These are phyloP conservation scores for Campylomormyrus numenius DNA, from an alignment of 2,113 vertebrate species.

Conservation along the genomic window DNA sequence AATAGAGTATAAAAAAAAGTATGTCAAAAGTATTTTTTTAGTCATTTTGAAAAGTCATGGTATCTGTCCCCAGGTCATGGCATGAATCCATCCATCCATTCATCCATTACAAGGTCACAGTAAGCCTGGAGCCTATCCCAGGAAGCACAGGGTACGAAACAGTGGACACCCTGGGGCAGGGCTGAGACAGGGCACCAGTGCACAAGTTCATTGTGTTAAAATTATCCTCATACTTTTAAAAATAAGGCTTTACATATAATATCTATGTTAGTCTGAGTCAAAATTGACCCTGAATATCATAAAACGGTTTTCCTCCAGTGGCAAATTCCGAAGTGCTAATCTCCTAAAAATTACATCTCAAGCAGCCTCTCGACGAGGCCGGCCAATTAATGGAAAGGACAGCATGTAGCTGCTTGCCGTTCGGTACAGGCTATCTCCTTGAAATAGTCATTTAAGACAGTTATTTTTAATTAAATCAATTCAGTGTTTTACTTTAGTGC, in stretches of 20 bases:
- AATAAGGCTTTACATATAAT: not conserved
- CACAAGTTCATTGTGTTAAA: not conserved
- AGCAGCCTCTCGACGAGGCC: not conserved
- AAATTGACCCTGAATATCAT: not conserved
- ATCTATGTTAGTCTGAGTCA: not conserved
- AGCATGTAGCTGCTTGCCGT: not conserved
- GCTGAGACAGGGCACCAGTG: not conserved
- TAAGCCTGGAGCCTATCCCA: not conserved
- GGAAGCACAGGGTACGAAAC: not conserved
- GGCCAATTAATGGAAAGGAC: not conserved
- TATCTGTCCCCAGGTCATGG: not conserved
- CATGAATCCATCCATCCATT: not conserved
- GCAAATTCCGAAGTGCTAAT: not conserved
- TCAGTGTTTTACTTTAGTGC: constrained; percentile 4
- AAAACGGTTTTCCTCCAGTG: not conserved
- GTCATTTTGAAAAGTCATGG: not conserved
- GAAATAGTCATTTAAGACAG: not conserved
- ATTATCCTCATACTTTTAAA: not conserved
- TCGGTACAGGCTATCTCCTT: not conserved
- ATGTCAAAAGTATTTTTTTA: not conserved
- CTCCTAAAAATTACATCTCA: not conserved
- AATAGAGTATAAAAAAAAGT: not conserved
- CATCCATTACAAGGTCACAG: not conserved
- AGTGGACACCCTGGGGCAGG: not conserved
- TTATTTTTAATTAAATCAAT: constrained; percentile 11